Conservation (phyloP, 2,888 invertebrate genomes). For the Cactoblastis cactorum region DNA sequence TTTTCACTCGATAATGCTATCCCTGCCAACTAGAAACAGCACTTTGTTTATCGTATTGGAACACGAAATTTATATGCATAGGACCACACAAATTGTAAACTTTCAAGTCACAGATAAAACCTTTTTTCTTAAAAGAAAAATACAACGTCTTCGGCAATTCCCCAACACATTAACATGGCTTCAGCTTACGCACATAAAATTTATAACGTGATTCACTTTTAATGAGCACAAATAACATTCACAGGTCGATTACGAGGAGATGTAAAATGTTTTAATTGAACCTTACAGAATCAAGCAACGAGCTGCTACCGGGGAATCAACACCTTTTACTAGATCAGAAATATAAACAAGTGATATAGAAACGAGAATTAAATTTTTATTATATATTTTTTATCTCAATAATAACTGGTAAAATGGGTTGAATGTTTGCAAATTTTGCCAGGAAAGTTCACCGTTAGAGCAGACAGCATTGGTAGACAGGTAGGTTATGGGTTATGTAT, state of each 20-base stretch:
- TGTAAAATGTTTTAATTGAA: slow-evolving; percentile 68
- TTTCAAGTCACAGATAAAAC: neutral
- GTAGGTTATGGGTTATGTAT: slow-evolving; percentile 38
- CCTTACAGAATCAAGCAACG: slow-evolving; percentile 43
- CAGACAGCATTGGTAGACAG: slow-evolving; percentile 53
- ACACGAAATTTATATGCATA: neutral
- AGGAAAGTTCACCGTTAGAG: slow-evolving; percentile 29
- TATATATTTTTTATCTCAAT: slow-evolving; percentile 21
- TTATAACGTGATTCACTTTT: slow-evolving; percentile 67
- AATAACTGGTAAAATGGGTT: slow-evolving; percentile 30
- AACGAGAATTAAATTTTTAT: slow-evolving; percentile 33
- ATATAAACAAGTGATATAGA: slow-evolving; percentile 41
- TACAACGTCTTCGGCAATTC: slow-evolving; percentile 59
- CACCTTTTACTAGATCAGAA: slow-evolving; percentile 50
- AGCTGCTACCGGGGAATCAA: slow-evolving; percentile 53
- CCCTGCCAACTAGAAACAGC: neutral
- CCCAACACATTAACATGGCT: slow-evolving; percentile 49
- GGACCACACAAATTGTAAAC: neutral
- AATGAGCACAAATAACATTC: slow-evolving; percentile 70
- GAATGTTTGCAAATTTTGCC: slow-evolving; percentile 41
- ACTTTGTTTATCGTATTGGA: neutral
- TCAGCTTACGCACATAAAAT: slow-evolving; percentile 58
- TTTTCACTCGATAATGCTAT: slow-evolving; percentile 18
- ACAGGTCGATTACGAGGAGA: slow-evolving; percentile 65
- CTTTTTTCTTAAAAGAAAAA: slow-evolving; percentile 23